Evolutionary conservation across 2,888 invertebrate genomes (phyloP), one percentile per base, ranked within the genome.

Genomic region (Drosophila prolongata): DNA sequence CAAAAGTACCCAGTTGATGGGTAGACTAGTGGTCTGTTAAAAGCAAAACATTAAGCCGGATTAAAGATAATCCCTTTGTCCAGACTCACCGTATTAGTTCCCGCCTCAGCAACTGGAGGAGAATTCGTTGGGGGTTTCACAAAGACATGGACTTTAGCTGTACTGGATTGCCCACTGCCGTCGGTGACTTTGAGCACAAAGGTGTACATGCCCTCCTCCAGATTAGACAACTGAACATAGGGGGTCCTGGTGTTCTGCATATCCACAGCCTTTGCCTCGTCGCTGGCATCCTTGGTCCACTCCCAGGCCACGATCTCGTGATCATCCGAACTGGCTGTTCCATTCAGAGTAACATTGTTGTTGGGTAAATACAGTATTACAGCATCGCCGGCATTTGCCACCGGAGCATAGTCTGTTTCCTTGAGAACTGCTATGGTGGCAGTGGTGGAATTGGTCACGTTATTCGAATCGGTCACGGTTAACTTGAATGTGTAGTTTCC

Each of bases 231-330:
- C 92, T 96, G 95, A 43, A 98, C 94, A 89, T 96, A 97, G 0
- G 98, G 97, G 0, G 97, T 98, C 85, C 97, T 94, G 0, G 98
- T 98, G 80, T 98, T 97, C 94, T 98, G 97, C 97, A 98, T 98
- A 90, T 98, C 98, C 10, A 97, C 98, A 1, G 98, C 97, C 90
- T 97, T 97, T 78, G 96, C 96, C 76, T 97, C 96, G 89, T 97
- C 97, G 52, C 96, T 96, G 0, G 96, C 95, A 54, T 96, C 96
- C 91, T 98, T 98, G 0, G 97, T 98, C 98, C 98, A 98, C 91
- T 98, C 98, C 97, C 98, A 99, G 27, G 96, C 96, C 0, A 95
- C 95, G 81, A 98, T 98, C 79, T 97, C 97, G 87, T 97, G 96
- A 92, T 98, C 98, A 90, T 99, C 98, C 0, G 97, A 96, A 73